These are phyloP conservation scores for Athripsodes cinereus DNA, from an alignment of 2,888 invertebrate species.

Conservation along the genomic window DNA sequence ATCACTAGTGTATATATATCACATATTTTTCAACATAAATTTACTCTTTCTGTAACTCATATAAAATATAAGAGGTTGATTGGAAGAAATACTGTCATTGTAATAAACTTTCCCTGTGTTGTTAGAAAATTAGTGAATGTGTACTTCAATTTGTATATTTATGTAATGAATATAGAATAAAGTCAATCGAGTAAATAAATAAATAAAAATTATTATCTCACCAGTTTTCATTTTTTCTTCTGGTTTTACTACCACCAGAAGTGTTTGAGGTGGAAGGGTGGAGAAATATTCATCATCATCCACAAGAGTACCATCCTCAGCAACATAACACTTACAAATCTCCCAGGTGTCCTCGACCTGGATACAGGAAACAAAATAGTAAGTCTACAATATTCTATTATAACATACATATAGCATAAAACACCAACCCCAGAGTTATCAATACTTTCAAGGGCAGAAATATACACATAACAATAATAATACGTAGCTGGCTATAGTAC, in stretches of 20 bases:
- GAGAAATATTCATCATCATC: constrained; percentile 72
- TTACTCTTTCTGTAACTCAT: too few relatives aligned
- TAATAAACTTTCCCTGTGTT: too few relatives aligned
- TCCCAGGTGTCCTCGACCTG: constrained; percentile 47
- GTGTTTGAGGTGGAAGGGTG: constrained; percentile 68
- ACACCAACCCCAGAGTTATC: background rate
- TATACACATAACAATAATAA: background rate
- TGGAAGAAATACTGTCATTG: too few relatives aligned
- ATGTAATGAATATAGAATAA: too few relatives aligned
- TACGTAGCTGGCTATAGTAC: background rate
- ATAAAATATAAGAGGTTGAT: too few relatives aligned
- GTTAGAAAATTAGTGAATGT: too few relatives aligned
- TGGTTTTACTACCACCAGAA: constrained; percentile 55
- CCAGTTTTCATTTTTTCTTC: constrained; percentile 55
- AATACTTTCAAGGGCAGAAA: constrained; percentile 12
- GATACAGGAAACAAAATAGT: constrained; percentile 29
- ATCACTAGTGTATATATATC: too few relatives aligned
- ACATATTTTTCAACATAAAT: too few relatives aligned
- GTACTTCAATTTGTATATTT: too few relatives aligned
- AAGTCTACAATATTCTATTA: background rate
- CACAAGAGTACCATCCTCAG: constrained; percentile 64
- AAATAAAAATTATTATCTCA: too few relatives aligned
- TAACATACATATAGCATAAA: background rate
- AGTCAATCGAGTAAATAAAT: too few relatives aligned
- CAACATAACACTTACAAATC: constrained; percentile 50